Percentiles rank a stretch among this genome's conserved stretches.
phyloP scores from a whole-genome alignment of 1,140 invertebrate species.

The Heliconius congener region DNA sequence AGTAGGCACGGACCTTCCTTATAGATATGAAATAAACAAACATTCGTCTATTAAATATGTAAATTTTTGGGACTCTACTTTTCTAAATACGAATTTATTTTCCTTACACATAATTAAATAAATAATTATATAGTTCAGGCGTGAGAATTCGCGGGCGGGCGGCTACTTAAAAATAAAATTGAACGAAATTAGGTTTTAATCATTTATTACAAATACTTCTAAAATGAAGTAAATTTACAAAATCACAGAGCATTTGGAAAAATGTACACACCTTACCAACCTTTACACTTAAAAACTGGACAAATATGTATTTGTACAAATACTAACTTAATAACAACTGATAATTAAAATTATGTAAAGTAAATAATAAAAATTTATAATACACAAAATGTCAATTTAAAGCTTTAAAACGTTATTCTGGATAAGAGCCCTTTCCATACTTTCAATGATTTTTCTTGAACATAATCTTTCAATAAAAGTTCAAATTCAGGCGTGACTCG shows the following conservation, averaged over 20 bases:
- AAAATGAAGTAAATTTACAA: slow-evolving; percentile 43
- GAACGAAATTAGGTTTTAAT: slow-evolving; percentile 23
- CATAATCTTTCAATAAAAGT: slow-evolving; percentile 53
- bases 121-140: too few species aligned
- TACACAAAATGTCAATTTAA: slow-evolving; percentile 13
- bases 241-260: slow-evolving; percentile 44
- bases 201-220: slow-evolving; percentile 39
- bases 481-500: slow-evolving; percentile 57
- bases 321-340: slow-evolving; percentile 10
- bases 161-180: not conserved
- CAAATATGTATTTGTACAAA: slow-evolving; percentile 5
- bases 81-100: too few species aligned
- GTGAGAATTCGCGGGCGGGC: too few species aligned
- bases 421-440: slow-evolving; percentile 58
- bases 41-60: not conserved
- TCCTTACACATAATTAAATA: too few species aligned
- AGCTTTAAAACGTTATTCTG: slow-evolving; percentile 35
- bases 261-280: slow-evolving; percentile 23
- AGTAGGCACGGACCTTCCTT: too few species aligned
- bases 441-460: slow-evolving; percentile 58
- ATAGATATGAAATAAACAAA: too few species aligned
- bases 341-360: slow-evolving; percentile 3
- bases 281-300: slow-evolving; percentile 26
- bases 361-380: not conserved
- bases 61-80: too few species aligned